Percentiles rank a stretch among this genome's conserved stretches.
These are phyloP conservation scores for Protosalanx chinensis DNA, from an alignment of 2,797 vertebrate species.

Conservation along the genomic window DNA sequence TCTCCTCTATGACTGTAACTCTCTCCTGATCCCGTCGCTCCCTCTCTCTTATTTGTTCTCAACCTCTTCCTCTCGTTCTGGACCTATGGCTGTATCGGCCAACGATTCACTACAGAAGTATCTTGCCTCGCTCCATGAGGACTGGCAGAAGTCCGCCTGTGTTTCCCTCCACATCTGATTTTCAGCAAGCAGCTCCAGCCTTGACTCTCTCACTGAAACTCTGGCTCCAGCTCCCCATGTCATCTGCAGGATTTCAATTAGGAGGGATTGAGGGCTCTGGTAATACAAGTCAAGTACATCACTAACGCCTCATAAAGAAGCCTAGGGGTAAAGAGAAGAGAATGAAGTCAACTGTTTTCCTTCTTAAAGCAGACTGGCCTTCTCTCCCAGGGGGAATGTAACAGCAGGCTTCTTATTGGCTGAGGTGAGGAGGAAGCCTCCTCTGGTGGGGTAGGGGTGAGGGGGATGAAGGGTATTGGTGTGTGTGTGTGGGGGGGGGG, in stretches of 20 bases:
- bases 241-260: conserved; percentile 69
- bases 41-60: conserved; percentile 12
- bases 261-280: conserved; percentile 50
- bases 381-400: conserved; percentile 48
- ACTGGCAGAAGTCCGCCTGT: conserved; percentile 30
- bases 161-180: conserved; percentile 47
- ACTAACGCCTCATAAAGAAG: conserved; percentile 57
- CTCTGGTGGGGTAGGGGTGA: background rate
- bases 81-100: conserved; percentile 49
- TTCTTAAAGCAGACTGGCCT: conserved; percentile 42
- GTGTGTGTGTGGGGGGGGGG: conserved; percentile 34
- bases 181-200: conserved; percentile 53
- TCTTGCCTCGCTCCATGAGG: conserved; percentile 31
- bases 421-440: conserved; percentile 10
- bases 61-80: conserved; percentile 32
- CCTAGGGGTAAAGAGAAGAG: conserved; percentile 29
- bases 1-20: background rate
- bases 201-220: conserved; percentile 51
- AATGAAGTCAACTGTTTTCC: conserved; percentile 35
- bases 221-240: conserved; percentile 52
- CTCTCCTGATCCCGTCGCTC: background rate
- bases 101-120: conserved; percentile 41
- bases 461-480: too few relatives aligned
- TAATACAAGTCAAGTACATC: conserved; percentile 63
- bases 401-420: conserved; percentile 45